These are phyloP conservation scores for Lepus europaeus DNA, from an alignment of 2,113 vertebrate species.

Conservation along the genomic window DNA sequence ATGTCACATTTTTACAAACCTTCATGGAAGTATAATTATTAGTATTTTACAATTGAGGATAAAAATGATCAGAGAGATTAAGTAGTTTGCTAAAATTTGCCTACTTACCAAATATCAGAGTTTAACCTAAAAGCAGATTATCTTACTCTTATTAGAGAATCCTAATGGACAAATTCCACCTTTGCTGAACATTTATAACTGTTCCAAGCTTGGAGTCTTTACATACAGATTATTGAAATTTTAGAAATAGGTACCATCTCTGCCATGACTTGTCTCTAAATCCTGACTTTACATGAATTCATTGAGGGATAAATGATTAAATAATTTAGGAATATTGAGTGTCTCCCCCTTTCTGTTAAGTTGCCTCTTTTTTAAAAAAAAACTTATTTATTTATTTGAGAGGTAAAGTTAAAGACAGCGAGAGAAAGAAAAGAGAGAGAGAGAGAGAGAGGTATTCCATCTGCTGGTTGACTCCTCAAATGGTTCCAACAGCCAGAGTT, in stretches of 20 bases:
- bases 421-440: too few relatives aligned
- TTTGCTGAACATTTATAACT: background rate
- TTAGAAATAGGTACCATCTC: background rate
- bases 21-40: background rate
- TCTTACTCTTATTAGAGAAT: background rate
- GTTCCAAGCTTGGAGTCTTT: background rate
- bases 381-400: too few relatives aligned
- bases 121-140: background rate
- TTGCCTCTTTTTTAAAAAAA: background rate
- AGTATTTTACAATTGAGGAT: background rate
- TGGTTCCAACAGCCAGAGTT: too few relatives aligned
- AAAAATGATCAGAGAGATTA: conserved; percentile 16
- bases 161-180: background rate
- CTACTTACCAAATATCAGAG: background rate
- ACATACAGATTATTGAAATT: background rate
- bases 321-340: background rate
- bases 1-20: background rate
- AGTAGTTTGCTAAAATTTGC: background rate
- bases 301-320: background rate
- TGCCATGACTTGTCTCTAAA: background rate
- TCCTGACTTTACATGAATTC: background rate
- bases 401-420: too few relatives aligned
- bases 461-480: too few relatives aligned
- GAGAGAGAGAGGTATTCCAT: too few relatives aligned
- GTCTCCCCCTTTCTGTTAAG: background rate